Conservation (phyloP, 2,888 invertebrate genomes). For the Tineola bisselliella region DNA sequence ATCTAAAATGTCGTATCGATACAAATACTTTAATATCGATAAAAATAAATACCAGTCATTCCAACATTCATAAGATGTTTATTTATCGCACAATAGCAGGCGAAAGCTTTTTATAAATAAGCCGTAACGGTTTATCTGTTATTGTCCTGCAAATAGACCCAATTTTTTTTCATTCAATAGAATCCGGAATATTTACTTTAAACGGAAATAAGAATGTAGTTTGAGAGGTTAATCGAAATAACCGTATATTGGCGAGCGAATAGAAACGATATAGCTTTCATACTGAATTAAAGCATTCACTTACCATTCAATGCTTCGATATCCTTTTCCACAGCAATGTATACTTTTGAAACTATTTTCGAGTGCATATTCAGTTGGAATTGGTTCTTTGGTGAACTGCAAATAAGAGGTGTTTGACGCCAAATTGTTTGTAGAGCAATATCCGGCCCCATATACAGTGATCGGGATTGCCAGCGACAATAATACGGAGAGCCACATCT, state of each 20-base stretch:
- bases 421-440: constrained; percentile 71
- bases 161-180: background rate
- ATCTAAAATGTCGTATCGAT: too few relatives aligned
- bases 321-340: constrained; percentile 81
- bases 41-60: background rate
- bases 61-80: background rate
- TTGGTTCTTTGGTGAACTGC: constrained; percentile 79
- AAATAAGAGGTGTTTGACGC: constrained; percentile 69
- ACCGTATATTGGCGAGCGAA: too few relatives aligned
- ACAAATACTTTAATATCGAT: too few relatives aligned
- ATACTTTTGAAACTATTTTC: constrained; percentile 77
- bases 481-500: constrained; percentile 29
- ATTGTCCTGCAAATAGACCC: background rate
- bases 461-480: constrained; percentile 15
- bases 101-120: background rate
- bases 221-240: background rate
- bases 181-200: background rate
- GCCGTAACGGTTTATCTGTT: background rate
- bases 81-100: background rate
- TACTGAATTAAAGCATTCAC: constrained; percentile 31
- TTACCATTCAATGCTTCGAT: constrained; percentile 83
- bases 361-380: constrained; percentile 73
- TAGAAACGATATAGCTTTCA: too few relatives aligned
- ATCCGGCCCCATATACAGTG: constrained; percentile 41
- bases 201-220: background rate